Base-by-base conservation (phyloP, 2,888 invertebrate species). In the Pantelozetes paolii region DNA sequence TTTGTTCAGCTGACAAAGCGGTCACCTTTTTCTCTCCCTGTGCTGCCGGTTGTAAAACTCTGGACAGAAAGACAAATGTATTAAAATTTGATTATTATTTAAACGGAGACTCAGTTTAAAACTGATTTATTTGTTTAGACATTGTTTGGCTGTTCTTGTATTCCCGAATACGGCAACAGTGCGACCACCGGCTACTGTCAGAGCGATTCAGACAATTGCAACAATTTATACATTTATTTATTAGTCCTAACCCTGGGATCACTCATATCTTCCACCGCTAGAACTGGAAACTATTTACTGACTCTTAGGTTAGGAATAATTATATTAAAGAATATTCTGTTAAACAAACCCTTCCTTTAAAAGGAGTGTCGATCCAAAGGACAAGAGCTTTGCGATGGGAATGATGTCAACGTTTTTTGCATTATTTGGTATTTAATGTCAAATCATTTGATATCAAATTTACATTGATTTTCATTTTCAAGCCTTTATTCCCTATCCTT, bases 121-220 rank as follows among this genome's bases (percentile, higher is more conserved):
- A 6, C 20, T n/a, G 20, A 9, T 50, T 9, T 50, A n/a, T 50
- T 62, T 20, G 54, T 69, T 26, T 48, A 78, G 78, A 59, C 75
- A n/a, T 77, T 77, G 72, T 50, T 70, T 18, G 18, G 48, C 3
- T 74, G 74, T 67, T 62, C 67, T 5, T 75, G 74, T 64, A 20
- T 72, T 62, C 11, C 1, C 2, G 28, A 15, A 1, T 57, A n/a
- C n/a, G 42, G 40, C 32, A 40, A 30, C 8, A 23, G 45, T 23
- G 77, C 75, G 80, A 18, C 85, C 85, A 0, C 79, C 79, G 32
- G 83, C 84, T 28, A 79, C 73, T 88, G 87, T 79, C 81, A 84
- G 0, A 85, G 86, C 20, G 86, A 87, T 78, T 87, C 87, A 79
- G 45, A 48, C 23, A 57, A 45, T 5, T 88, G 87, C 79, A 73